Evolutionary conservation across 2,797 vertebrate species (phyloP), one percentile per base, ranked within the genome.

Genomic region (Margarornis squamiger): DNA sequence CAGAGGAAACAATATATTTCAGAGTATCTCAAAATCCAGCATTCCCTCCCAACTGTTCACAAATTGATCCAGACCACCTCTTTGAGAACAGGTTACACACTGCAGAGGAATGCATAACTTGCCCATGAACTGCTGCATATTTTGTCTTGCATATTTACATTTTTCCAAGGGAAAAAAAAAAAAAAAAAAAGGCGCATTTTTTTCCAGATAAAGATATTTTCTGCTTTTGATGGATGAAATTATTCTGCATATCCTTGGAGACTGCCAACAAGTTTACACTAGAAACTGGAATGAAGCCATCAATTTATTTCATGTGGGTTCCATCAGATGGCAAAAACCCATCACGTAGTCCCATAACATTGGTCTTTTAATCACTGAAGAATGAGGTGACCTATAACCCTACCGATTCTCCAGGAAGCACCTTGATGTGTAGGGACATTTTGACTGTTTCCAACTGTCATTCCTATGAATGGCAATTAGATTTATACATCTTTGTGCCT

Each of bases 41-140:
- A 82, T 90, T 89, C 66, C 36, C 71, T 87, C 70, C 46, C 74
- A 95, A 74, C 67, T 52, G 51, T 78, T 82, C 91, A 89, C 74
- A 59, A 87, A 95, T 84, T 72, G 90, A 95, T 96, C 76, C 81
- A 96, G 94, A 96, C 95, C 94, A 95, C 93, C 90, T 94, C 93
- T 93, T 91, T 73, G 91, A 94, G 75, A 96, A 90, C 86, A 96
- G 92, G 95, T 96, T 95, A 97, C 92, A 89, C 90, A 95, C 77
- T 93, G 52, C 72, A 88, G 80, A 93, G 76, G 95, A 96, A 96
- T 97, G 94, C 87, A 86, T 90, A 95, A 96, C 90, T 97, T 96
- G 93, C 48, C 87, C 81, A 65, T 96, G 96, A 96, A 95, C 94
- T 94, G 81, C 86, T 93, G 93, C 84, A 85, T 96, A 96, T 92